A percentile compares a stretch with the other conserved stretches of the same genome.
These are phyloP conservation scores for Phoxinus dragarum DNA, from an alignment of 2,797 vertebrate genomes.

Conservation along the genomic window DNA sequence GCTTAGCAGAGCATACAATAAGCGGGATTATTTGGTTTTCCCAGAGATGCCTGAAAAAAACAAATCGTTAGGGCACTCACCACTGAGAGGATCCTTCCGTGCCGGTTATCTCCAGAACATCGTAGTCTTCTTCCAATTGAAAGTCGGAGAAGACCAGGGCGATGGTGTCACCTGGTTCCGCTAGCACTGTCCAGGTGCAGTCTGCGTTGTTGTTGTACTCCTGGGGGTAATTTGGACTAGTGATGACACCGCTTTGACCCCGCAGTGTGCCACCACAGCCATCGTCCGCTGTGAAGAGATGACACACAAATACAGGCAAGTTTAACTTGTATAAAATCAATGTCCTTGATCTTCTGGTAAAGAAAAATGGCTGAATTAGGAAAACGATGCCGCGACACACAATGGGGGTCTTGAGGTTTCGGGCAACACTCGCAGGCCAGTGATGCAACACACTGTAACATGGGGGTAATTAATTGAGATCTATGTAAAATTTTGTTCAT, in stretches of 20 bases:
- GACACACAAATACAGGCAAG: conserved; percentile 27
- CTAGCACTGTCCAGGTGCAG: conserved; percentile 98
- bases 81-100: conserved; percentile 96
- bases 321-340: conserved; percentile 2
- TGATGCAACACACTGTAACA: conserved; percentile 76
- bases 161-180: conserved; percentile 97
- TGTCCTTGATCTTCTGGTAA: neutral
- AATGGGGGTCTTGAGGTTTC: conserved; percentile 33
- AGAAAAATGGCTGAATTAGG: conserved; percentile 10
- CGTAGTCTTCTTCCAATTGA: conserved; percentile 96
- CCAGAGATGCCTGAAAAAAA: conserved; percentile 26
- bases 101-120: conserved; percentile 95
- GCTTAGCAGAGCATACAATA: neutral
- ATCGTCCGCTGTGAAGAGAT: conserved; percentile 85
- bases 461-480: conserved; percentile 67
- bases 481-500: conserved; percentile 73
- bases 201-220: conserved; percentile 97
- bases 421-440: conserved; percentile 27
- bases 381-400: conserved; percentile 2
- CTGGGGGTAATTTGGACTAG: conserved; percentile 92
- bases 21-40: neutral
- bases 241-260: conserved; percentile 96
- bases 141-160: conserved; percentile 97
- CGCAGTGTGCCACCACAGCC: conserved; percentile 95
- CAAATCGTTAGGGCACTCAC: conserved; percentile 77